Evolutionary conservation across 2,797 vertebrate genomes (phyloP).

Genomic region (Arnoldichthys spilopterus): DNA sequence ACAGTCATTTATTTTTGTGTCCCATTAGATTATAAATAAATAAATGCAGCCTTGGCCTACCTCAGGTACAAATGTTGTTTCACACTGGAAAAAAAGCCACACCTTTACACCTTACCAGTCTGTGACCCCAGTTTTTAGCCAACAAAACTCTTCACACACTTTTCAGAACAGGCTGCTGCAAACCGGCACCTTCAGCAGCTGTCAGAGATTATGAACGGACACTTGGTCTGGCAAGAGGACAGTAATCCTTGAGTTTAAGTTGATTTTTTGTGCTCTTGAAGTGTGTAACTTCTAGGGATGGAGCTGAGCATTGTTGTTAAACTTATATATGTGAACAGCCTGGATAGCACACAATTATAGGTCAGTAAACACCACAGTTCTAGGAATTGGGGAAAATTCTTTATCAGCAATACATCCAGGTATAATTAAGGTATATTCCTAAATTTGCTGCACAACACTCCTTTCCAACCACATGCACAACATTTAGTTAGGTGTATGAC

Average conservation of each 20-base stretch:
- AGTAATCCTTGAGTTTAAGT: background rate
- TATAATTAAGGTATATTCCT: too few relatives aligned
- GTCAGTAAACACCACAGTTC: background rate
- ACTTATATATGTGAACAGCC: too few relatives aligned
- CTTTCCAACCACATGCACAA: too few relatives aligned
- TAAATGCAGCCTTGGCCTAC: too few relatives aligned
- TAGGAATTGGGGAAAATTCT: background rate
- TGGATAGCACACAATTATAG: background rate
- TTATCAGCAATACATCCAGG: too few relatives aligned
- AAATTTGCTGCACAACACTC: too few relatives aligned
- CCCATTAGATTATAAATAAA: too few relatives aligned
- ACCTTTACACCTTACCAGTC: background rate
- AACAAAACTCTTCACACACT: background rate
- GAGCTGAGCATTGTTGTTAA: background rate
- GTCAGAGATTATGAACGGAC: background rate
- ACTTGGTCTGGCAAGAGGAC: background rate
- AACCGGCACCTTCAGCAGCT: background rate
- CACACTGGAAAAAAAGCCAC: background rate
- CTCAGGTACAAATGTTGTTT: too few relatives aligned
- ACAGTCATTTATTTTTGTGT: too few relatives aligned
- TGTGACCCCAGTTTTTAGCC: background rate
- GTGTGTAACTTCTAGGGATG: background rate
- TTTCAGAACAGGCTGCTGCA: background rate
- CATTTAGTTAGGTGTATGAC: too few relatives aligned
- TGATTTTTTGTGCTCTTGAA: background rate